Evolutionary conservation across 2,888 invertebrate genomes (phyloP), one percentile per base, ranked within the genome.

Genomic region (Brachyptera putata): DNA sequence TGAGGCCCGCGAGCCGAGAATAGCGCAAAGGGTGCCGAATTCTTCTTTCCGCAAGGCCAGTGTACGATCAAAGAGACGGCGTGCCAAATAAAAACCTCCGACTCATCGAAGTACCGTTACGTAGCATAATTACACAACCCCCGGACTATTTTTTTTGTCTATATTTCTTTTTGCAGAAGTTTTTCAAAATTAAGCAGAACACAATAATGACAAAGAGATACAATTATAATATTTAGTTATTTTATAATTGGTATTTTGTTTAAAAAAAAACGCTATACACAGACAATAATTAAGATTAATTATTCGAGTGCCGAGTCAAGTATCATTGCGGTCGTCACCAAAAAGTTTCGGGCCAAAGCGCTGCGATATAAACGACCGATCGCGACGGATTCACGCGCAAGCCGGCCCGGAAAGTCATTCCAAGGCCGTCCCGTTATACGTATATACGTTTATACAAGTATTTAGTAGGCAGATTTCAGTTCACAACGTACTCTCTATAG

Each of bases 51-150:
- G 43, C 18, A 21, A 43, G 43, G 21, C 4, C 43, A 43, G 43
- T 43, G 43, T 43, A 43, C 43, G 11, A 43, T 43, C 21, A 21
- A 21, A 43, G n/a, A n/a, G n/a, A n/a, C n/a, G n/a, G n/a, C n/a
- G n/a, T n/a, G n/a, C n/a, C n/a, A n/a, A n/a, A n/a, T n/a, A n/a
- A n/a, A n/a, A n/a, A n/a, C 39, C 39, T 37, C 39, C 13, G 14
- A 11, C 39, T 37, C 3, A 13, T 37, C 39, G n/a, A n/a, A n/a
- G n/a, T n/a, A n/a, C n/a, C n/a, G n/a, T n/a, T n/a, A n/a, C n/a
- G n/a, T n/a, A n/a, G n/a, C n/a, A 43, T 48, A 36, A 63, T 63
- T 63, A 63, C 63, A 63, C 61, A 61, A 63, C 61, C 61, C 63
- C 63, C 55, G 61, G 60, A 59, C 60, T 60, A 57, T 57, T 43